Evolutionary conservation across 2,113 vertebrate species (phyloP), one percentile per base, ranked within the genome.

Genomic region (Larimichthys crocea): DNA sequence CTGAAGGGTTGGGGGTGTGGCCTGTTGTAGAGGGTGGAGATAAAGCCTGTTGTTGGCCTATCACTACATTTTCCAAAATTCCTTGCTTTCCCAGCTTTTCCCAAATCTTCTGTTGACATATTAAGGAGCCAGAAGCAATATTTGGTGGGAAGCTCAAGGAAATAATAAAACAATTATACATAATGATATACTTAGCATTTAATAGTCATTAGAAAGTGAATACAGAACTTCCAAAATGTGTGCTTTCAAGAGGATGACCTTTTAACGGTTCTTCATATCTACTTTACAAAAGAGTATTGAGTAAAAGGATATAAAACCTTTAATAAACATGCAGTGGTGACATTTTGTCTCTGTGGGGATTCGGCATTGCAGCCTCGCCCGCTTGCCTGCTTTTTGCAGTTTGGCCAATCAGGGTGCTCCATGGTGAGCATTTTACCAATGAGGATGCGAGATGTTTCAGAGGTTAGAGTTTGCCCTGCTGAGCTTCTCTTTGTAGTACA

Each of bases 11-110:
- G 80, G 75, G 84, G 72, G 85, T 88, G 93, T 93, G 94, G 95
- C 91, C 95, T 90, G 77, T 86, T 92, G 78, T 94, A 94, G 93
- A 86, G 79, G 92, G 87, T 91, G 79, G 74, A 86, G 84, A 87
- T 77, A 68, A 91, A 88, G 60, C 70, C 86, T 90, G 67, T 81
- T 76, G 70, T 82, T 69, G 74, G 85, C 80, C 64, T 83, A 29
- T 85, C 42, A 83, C 72, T 80, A 70, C 42, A 87, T 85, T 90
- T 82, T 50, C 75, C 77, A 85, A 42, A 80, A 83, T 70, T 49
- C 74, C 60, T 61, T 42, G 70, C 81, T 90, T 85, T 82, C 40
- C 44, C 10, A n/a, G 42, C 67, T 59, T 84, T 78, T 60, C 68
- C 57, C 16, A 80, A 64, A 84, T 75, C 63, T 64, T 76, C 50